Base-by-base conservation (phyloP, 2,113 vertebrate species). In the Glareola pratincola region DNA sequence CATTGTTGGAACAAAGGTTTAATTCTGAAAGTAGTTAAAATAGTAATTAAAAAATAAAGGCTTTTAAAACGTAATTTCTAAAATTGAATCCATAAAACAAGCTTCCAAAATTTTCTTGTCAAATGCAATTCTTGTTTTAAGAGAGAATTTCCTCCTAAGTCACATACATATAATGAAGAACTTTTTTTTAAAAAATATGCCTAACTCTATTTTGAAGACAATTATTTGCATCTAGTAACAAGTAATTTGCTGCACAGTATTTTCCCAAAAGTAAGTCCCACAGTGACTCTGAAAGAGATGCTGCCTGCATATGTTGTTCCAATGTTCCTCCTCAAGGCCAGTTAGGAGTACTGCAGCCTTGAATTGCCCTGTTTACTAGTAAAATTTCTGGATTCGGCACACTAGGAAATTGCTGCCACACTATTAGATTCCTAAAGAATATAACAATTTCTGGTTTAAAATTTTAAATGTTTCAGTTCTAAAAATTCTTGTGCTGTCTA, bases 291-390 rank as follows among this genome's bases (percentile, higher is more conserved):
- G 56, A 57, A 69, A 47, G 43, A 71, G 79, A 45, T 22, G 60
- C 47, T 68, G 60, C 59, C 56, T 60, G 57, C 76, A 93, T 91
- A 83, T 45, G 50, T 59, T 80, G 79, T 72, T 95, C 80, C 79
- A 82, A 94, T 72, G 66, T 92, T 97, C 95, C 95, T 91, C 96
- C 85, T 86, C 37, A 68, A 96, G 94, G 93, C 91, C 86, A 88
- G 43, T 39, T 26, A 89, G 69, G 48, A 87, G 94, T 89, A 97
- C 72, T 97, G 88, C 95, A 96, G 13, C 79, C 75, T 79, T 64
- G 27, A 26, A 27, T 36, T 34, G 2, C 17, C 4, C 15, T 53
- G 37, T 62, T 86, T 16, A 26, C 14, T 0, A 30, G 22, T 24
- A 73, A 48, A 69, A 82, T 41, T 30, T 24, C 82, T 62, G 51